phyloP scores from a whole-genome alignment of 2,797 vertebrate species.

The Aplochiton taeniatus region DNA sequence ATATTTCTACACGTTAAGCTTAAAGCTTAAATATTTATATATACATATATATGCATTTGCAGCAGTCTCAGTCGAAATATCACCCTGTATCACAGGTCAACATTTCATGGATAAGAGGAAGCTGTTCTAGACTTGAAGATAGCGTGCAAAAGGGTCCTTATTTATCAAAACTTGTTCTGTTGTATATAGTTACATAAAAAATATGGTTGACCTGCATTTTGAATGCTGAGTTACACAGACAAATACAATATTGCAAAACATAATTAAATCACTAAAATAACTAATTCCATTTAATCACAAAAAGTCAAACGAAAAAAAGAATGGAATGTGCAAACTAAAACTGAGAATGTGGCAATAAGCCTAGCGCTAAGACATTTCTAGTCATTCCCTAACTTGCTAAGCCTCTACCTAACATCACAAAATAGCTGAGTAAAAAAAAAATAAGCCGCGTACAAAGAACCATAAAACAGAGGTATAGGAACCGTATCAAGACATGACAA shows the following conservation, averaged over 20 bases:
- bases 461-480: conserved; percentile 43
- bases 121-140: conserved; percentile 49
- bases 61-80: conserved; percentile 72
- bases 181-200: conserved; percentile 38
- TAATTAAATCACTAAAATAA: conserved; percentile 29
- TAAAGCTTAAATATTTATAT: conserved; percentile 67
- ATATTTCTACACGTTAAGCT: conserved; percentile 76
- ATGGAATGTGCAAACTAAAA: conserved; percentile 69
- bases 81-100: conserved; percentile 66
- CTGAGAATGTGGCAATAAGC: conserved; percentile 50
- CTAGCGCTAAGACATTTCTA: conserved; percentile 54
- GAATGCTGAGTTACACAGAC: conserved; percentile 34
- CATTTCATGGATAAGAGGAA: conserved; percentile 43
- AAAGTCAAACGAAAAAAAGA: conserved; percentile 26
- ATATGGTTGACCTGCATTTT: conserved; percentile 32
- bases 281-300: conserved; percentile 28
- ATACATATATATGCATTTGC: conserved; percentile 52
- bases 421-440: conserved; percentile 51
- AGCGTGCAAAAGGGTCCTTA: conserved; percentile 63
- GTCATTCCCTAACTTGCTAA: conserved; percentile 43
- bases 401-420: conserved; percentile 54
- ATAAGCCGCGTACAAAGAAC: conserved; percentile 31
- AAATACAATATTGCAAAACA: conserved; percentile 31
- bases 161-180: conserved; percentile 52
- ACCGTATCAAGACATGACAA: conserved; percentile 43